phyloP scores from a whole-genome alignment of 2,113 vertebrate species.

The Dicaeum eximium region DNA sequence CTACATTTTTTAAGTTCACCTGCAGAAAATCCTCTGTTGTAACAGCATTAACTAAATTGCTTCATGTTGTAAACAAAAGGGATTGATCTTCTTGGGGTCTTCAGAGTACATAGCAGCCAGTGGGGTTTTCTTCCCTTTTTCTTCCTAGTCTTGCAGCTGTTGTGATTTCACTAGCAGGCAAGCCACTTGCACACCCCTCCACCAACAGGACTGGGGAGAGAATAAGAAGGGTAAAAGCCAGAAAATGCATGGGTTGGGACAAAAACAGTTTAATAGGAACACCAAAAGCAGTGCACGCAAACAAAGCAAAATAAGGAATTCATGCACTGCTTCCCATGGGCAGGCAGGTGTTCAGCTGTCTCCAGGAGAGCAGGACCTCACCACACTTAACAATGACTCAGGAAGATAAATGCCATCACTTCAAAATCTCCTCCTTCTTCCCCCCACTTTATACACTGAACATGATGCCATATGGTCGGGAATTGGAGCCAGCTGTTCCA shows the following conservation, averaged over 20 bases:
- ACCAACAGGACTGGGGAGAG: background rate
- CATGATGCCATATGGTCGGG: background rate
- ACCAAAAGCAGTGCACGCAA: background rate
- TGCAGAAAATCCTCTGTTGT: background rate
- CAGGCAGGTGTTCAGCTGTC: background rate
- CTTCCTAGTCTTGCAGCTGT: background rate
- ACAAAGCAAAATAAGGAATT: background rate
- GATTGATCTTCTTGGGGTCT: background rate
- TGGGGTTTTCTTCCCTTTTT: background rate
- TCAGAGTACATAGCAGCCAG: background rate
- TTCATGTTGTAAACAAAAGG: background rate
- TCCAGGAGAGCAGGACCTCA: background rate
- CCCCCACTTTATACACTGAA: too few species aligned
- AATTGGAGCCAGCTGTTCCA: too few species aligned
- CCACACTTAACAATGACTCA: background rate
- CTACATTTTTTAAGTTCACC: background rate
- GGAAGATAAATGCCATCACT: background rate
- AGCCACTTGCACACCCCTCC: background rate
- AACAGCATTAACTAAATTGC: background rate
- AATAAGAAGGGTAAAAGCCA: background rate
- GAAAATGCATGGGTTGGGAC: background rate
- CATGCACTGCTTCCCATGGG: background rate
- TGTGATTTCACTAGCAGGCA: background rate
- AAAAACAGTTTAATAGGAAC: background rate
- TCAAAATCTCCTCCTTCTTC: background rate